Evolutionary conservation across 2,797 vertebrate species (phyloP), one percentile per base, ranked within the genome.

Genomic region (Heteromormyrus szaboi): DNA sequence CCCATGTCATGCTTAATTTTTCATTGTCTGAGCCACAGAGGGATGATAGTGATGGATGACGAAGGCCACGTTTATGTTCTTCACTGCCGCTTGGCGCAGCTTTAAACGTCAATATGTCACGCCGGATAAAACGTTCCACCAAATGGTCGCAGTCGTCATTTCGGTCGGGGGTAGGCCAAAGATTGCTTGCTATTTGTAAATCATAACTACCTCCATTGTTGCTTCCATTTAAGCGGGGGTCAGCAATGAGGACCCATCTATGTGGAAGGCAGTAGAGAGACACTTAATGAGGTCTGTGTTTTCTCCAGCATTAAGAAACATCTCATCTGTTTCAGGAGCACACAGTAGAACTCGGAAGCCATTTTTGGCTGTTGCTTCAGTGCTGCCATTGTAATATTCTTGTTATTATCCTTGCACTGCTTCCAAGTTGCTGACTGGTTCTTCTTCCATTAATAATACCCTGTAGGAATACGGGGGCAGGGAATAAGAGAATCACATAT

Each of bases 1-100:
- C 94, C 93, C 81, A 91, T 95, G 96, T 96, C 96, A 96, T 94
- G 95, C 94, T 95, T 94, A 95, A 96, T 96, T 72, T 86, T 89
- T 89, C 88, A 72, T n/a, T 41, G 62, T 89, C 48, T 50, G 46
- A 68, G 59, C n/a, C 14, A n/a, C 33, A 14, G 12, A 86, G 33
- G 33, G 84, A 72, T 54, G 59, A 50, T 72, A 12, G 9, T 68
- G 25, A 44, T 37, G 84, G 59, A 76, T 51, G 59, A 14, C 46
- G 33, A 95, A 95, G 95, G 95, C 95, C 95, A 88, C 72, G 90
- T 94, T 95, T 91, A 25, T 29, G 53, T 88, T 86, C 46, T 33
- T 29, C 56, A 4, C 33, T 17, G 37, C 56, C 4, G 33, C 86
- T 25, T 3, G 41, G 4, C 12, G 4, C 25, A 25, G 19, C 41